phyloP scores from a whole-genome alignment of 2,888 invertebrate genomes.

The Calephelis perditalis region DNA sequence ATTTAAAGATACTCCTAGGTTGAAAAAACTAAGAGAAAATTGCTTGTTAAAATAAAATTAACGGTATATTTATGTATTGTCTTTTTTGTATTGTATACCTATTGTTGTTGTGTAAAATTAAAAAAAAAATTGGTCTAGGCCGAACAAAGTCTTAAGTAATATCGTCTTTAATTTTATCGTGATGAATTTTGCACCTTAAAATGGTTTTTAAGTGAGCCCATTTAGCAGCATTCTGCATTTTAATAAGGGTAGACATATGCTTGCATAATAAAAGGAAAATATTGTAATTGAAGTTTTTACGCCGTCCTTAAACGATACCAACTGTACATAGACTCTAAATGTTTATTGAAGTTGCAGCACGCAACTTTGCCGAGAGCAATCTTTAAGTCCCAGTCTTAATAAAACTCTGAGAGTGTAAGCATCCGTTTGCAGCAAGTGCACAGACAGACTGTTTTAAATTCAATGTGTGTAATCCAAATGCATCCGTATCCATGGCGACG shows the following conservation, averaged over 20 bases:
- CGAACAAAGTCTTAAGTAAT: no score
- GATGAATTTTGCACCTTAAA: no score
- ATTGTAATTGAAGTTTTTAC: slow-evolving; percentile 2
- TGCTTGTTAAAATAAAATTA: no score
- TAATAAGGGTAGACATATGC: background rate
- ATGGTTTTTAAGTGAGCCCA: no score
- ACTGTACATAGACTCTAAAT: slow-evolving; percentile 24
- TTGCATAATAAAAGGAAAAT: background rate
- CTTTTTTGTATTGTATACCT: no score
- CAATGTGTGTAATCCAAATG: slow-evolving; percentile 43
- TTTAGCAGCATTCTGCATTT: no score
- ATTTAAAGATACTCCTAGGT: no score
- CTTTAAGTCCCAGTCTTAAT: slow-evolving; percentile 44
- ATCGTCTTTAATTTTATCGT: no score
- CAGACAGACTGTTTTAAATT: slow-evolving; percentile 47
- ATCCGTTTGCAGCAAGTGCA: slow-evolving; percentile 47
- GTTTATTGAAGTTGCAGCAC: slow-evolving; percentile 30
- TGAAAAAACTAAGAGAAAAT: no score
- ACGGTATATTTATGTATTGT: no score
- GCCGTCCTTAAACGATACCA: background rate
- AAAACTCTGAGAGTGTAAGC: slow-evolving; percentile 43
- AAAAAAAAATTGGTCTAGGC: no score
- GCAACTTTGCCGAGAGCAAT: slow-evolving; percentile 38
- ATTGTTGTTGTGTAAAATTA: no score
- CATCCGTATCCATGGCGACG: slow-evolving; percentile 67